Percentiles rank a stretch among this genome's conserved stretches.
Conservation (phyloP, 2,797 vertebrate genomes). For the Podargus strigoides region DNA sequence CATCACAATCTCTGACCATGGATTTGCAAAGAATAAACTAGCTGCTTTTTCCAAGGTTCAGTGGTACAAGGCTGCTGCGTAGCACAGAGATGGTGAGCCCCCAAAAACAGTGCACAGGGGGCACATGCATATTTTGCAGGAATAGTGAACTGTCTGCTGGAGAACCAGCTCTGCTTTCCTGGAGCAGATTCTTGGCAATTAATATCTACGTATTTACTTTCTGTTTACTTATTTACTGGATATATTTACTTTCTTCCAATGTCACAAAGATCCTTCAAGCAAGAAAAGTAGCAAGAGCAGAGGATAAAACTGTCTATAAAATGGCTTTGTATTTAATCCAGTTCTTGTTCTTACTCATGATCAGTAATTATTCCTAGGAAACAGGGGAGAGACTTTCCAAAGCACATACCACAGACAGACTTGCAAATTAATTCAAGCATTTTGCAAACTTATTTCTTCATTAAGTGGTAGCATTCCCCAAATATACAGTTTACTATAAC, state of each 20-base stretch:
- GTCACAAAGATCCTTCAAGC: background rate
- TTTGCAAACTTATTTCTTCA: slow-evolving; percentile 42
- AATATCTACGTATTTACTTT: background rate
- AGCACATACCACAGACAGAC: background rate
- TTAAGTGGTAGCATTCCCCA: background rate
- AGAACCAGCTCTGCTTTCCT: background rate
- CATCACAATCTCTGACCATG: background rate
- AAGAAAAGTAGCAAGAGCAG: background rate
- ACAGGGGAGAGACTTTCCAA: background rate
- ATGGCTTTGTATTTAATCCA: background rate
- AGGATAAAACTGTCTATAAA: background rate
- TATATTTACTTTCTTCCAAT: background rate
- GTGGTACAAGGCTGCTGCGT: background rate
- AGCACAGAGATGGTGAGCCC: background rate
- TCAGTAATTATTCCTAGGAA: background rate
- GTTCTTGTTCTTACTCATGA: background rate
- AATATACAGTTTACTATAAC: slow-evolving; percentile 31
- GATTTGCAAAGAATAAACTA: background rate
- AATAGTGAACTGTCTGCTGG: background rate
- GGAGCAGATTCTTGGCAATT: background rate
- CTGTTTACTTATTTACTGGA: background rate
- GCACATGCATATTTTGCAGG: fast-evolving
- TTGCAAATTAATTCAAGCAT: slow-evolving; percentile 25
- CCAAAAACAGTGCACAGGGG: background rate
- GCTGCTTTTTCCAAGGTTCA: background rate